Evolutionary conservation across 2,797 vertebrate genomes (phyloP), one percentile per base, ranked within the genome.

Genomic region (Amazona finschi): DNA sequence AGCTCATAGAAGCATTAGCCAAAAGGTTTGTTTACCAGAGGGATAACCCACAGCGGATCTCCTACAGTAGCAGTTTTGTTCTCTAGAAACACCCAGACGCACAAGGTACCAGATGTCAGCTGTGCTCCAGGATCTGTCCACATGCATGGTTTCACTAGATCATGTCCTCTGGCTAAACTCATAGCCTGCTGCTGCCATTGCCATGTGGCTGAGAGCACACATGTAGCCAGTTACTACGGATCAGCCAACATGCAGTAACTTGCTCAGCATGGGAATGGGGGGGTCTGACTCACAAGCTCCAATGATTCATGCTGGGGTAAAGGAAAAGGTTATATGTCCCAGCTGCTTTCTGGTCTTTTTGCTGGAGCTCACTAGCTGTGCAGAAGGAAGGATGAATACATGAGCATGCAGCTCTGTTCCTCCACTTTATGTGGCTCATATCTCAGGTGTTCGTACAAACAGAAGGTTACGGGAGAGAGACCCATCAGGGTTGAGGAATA

Each of bases 291-390:
- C 96, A 96, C 80, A 36, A 41, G 52, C 86, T 91, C 88, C 77
- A 73, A 80, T 96, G 95, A 96, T 95, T 96, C 96, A 96, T 12
- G 2, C 90, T 85, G 94, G 90, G 93, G 47, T 88, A 93, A 81
- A 81, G 76, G 50, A 91, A 91, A 60, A 90, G 80, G 41, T 79
- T 90, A 11, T 84, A n/a, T 49, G 67, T 85, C 90, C 86, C 83
- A 76, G 71, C 77, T 87, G 60, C 80, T 47, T 88, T 90, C 71
- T 90, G 83, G 77, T 64, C 73, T 50, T 62, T 85, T 67, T 47
- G 15, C 55, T 55, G 25, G 67, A 84, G 44, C 47, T 69, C 7
- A 1, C 36, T 47, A 12, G 46, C 50, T 30, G 74, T 79, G 9
- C 64, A 49, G 85, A 33, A 75, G 57, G 38, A 79, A 27, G 43